Evolutionary conservation across 1,140 invertebrate species (phyloP).

Genomic region (Onthophagus taurus): DNA sequence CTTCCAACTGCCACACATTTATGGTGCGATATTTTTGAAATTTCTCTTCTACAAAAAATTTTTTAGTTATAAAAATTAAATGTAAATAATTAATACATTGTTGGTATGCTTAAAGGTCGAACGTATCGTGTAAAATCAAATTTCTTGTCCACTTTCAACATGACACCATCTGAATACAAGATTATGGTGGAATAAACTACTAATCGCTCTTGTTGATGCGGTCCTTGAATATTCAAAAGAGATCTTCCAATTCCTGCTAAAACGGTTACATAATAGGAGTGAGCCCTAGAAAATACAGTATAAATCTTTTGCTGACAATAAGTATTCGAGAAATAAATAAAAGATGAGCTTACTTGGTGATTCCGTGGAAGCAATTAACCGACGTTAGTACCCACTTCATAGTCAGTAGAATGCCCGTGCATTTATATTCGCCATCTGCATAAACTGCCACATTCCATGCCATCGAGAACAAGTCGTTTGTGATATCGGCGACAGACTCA

Average conservation of each 20-base stretch:
- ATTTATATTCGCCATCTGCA: conserved; percentile 53
- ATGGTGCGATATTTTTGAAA: conserved; percentile 20
- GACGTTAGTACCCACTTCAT: conserved; percentile 52
- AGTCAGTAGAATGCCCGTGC: conserved; percentile 55
- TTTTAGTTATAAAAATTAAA: conserved; percentile 1
- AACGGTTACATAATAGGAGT: conserved; percentile 49
- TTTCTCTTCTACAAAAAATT: conserved; percentile 4
- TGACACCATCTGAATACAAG: conserved; percentile 41
- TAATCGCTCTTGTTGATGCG: conserved; percentile 55
- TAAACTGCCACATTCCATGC: conserved; percentile 63
- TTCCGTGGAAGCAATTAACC: conserved; percentile 41
- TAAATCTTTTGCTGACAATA: not conserved
- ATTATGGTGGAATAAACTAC: conserved; percentile 45
- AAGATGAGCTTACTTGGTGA: conserved; percentile 13
- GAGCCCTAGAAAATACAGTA: conserved; percentile 41
- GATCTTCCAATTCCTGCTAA: conserved; percentile 53
- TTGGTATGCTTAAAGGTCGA: conserved; percentile 44
- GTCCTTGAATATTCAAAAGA: conserved; percentile 46
- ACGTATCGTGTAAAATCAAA: conserved; percentile 50
- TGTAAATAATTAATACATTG: conserved; percentile 35
- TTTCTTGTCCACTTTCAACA: conserved; percentile 49
- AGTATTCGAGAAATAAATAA: too few species aligned
- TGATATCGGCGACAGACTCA: not conserved
- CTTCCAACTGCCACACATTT: conserved; percentile 46
- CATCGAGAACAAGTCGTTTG: not conserved